These are phyloP conservation scores for Pandemis corylana DNA, from an alignment of 2,888 invertebrate genomes.

Conservation along the genomic window DNA sequence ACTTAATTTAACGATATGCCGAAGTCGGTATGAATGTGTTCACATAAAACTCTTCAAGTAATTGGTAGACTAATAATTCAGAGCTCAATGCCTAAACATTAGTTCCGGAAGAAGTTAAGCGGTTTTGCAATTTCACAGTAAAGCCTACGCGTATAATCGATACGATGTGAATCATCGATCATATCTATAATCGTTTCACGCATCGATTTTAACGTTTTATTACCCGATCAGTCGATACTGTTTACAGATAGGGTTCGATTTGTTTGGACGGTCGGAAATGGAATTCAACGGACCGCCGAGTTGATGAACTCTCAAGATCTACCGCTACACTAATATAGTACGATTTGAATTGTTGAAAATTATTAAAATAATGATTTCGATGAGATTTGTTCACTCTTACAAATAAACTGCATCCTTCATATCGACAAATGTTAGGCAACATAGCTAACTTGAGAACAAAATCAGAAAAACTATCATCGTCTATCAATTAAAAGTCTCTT, in stretches of 20 bases:
- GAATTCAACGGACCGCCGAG: constrained; percentile 56
- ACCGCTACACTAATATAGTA: neutral
- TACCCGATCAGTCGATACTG: constrained; percentile 51
- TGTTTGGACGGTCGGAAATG: constrained; percentile 58
- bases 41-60: neutral
- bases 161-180: constrained; percentile 61
- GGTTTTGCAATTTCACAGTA: constrained; percentile 66
- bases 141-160: constrained; percentile 65
- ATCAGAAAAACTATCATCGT: neutral
- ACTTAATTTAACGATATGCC: neutral
- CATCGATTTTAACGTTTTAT: constrained; percentile 59
- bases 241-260: constrained; percentile 58
- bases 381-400: neutral
- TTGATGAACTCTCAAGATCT: constrained; percentile 10
- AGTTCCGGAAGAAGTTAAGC: constrained; percentile 64
- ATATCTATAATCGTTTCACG: constrained; percentile 62
- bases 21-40: neutral
- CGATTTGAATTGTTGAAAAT: neutral
- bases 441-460: neutral
- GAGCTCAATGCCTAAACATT: constrained; percentile 39
- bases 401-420: neutral
- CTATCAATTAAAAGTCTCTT: neutral
- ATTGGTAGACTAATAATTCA: constrained; percentile 1
- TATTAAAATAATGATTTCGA: neutral
- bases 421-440: neutral